Conservation (phyloP, 2,113 vertebrate genomes). For the Vireo altiloquus region DNA sequence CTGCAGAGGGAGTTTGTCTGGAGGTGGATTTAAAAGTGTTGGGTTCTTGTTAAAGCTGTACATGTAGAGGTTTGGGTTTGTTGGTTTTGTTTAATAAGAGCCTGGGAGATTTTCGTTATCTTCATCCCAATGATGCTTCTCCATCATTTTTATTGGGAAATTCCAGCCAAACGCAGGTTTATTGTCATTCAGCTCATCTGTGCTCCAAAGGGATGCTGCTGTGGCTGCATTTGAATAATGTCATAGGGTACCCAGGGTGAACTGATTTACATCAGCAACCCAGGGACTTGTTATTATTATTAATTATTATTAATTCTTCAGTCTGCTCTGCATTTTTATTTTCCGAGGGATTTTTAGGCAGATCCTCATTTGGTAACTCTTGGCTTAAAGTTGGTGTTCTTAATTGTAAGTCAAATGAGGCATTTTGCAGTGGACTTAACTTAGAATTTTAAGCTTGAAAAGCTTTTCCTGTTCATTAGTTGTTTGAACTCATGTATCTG, state of each 20-base stretch:
- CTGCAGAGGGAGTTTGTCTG: background rate
- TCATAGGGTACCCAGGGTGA: background rate
- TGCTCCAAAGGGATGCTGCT: background rate
- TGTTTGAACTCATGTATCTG: background rate
- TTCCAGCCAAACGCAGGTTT: background rate
- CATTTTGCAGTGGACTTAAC: background rate
- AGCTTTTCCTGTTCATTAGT: background rate
- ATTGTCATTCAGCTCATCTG: background rate
- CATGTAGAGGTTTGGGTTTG: background rate
- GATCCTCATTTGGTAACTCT: background rate
- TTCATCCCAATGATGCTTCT: background rate
- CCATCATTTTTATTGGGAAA: background rate
- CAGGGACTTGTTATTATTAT: background rate
- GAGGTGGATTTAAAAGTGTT: slow-evolving; percentile 4
- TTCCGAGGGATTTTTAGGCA: background rate
- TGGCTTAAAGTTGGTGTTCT: background rate
- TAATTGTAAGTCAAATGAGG: background rate
- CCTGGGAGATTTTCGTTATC: background rate
- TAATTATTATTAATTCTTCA: background rate
- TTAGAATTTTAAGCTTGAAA: background rate
- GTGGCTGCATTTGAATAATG: background rate
- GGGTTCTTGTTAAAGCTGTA: background rate
- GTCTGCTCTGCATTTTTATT: background rate
- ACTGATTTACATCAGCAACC: background rate
- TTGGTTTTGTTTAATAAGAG: background rate